Evolutionary conservation across 1,140 invertebrate genomes (phyloP), one percentile per base, ranked within the genome.

Genomic region (Lutraria rhynchaena): DNA sequence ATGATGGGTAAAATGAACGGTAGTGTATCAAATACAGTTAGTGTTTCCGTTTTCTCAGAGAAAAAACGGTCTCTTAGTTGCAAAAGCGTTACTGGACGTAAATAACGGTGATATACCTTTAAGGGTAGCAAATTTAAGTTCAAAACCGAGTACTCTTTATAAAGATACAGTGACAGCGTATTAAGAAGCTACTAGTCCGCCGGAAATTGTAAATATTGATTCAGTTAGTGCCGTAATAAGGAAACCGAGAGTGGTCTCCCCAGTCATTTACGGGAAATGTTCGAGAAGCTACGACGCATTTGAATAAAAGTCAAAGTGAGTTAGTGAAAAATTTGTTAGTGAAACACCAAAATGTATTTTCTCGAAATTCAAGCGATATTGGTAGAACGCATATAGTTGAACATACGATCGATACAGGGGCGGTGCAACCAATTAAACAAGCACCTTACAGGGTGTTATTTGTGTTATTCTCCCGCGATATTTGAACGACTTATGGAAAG

Each of bases 401-500:
- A 15, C 51, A 80, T 49, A 69, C 22, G 24, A 69, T 80, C 3
- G 33, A 80, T 58, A 70, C 76, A 1, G 76, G 49, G 11, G 35
- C n/a, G n/a, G n/a, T n/a, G n/a, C n/a, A n/a, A n/a, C n/a, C n/a
- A n/a, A n/a, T n/a, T n/a, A n/a, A n/a, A n/a, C n/a, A n/a, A n/a
- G n/a, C n/a, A n/a, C n/a, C 83, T 85, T 51, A 67, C 24, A 19
- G 49, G 35, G 37, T 88, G 88, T 65, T 76, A 83, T 17, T 65
- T 90, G 3, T 33, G 27, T 27, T 86, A 84, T 70, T 61, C 49
- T 35, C 77, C 81, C 0, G 82, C 71, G 7, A 84, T 81, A 29
- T 90, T 89, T 81, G 65, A 85, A 70, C 41, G 87, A 70, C 55
- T 81, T 19, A 87, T 90, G 67, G 57, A 85, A 24, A 53, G 37